Base-by-base conservation (phyloP, 2,888 invertebrate genomes). In the Volucella inanis region DNA sequence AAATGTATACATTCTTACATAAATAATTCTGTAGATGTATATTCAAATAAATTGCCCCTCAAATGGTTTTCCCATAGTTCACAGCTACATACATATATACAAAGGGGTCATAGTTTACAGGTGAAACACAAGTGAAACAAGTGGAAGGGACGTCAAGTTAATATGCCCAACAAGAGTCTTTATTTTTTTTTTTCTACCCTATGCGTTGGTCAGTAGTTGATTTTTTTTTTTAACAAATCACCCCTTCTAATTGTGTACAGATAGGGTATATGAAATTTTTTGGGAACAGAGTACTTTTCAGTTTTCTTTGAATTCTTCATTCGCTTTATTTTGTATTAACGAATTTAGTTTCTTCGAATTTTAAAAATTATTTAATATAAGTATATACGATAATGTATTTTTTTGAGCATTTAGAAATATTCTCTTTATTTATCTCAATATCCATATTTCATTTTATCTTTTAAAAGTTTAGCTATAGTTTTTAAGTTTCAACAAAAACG, bases 21-120 rank as follows among this genome's bases (percentile, higher is more conserved):
- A 62, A 15, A 52, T 68, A 39, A 61, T 61, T 31, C 14, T 64
- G 45, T 81, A 39, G 18, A 18, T 76, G 64, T 71, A 52, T 70
- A 59, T 43, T 38, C 3, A 15, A 52, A 61, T 65, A 68, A 80
- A 61, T 82, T 74, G 59, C 72, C 54, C 52, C 59, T 22, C 18
- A 43, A 65, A 54, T 57, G 57, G 41, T 55, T 70, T 75, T 62
- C 71, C 71, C 52, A 71, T 82, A 71, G 77, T 76, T 71, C 81
- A 77, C 71, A 71, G 45, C 12, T 15, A 59, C 8, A 39, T 55
- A 64, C 57, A 54, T 54, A 41, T 39, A 62, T 18, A 64, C 61
- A 47, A 68, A 70, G 52, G 81, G 71, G 77, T 72, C 67, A 74
- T 62, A 72, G 38, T 22, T 72, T 72, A 77, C 82, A 82, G 82